A percentile compares a stretch with the other conserved stretches of the same genome.
Conservation (phyloP, 2,888 invertebrate species). For the Corythucha ciliata region DNA sequence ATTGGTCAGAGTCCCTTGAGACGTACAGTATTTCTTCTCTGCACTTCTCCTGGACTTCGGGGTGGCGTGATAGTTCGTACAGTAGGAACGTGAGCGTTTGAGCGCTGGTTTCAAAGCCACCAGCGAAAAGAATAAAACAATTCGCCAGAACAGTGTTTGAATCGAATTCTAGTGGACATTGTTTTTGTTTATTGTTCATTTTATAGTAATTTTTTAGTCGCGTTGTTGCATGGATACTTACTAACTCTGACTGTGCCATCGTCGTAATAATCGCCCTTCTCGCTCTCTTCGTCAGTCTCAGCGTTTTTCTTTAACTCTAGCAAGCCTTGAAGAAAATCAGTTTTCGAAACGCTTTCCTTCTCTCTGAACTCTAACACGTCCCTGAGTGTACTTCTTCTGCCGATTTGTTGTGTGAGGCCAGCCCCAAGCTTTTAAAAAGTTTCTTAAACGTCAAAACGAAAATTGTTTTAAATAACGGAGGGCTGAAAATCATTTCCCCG, state of each 20-base stretch:
- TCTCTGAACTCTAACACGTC: conserved; percentile 9
- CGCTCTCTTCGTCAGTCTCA: background rate
- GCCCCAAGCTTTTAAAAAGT: conserved; percentile 4
- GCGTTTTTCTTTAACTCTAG: conserved; percentile 9
- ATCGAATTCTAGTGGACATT: conserved; percentile 6
- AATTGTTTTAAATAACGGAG: background rate
- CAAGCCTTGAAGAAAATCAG: conserved; percentile 11
- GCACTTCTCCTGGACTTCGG: conserved; percentile 1
- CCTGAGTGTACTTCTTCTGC: background rate
- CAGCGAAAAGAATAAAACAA: conserved; percentile 9
- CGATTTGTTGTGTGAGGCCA: background rate
- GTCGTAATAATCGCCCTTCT: background rate
- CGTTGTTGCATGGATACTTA: background rate
- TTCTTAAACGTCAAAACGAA: background rate
- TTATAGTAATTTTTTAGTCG: background rate
- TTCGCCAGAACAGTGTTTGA: too few species aligned
- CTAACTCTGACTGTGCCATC: conserved; percentile 9
- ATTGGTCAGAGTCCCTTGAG: background rate
- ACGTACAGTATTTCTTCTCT: background rate
- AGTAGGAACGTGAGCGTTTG: conserved; percentile 11
- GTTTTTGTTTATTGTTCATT: conserved; percentile 1
- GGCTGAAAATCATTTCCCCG: conserved; percentile 2
- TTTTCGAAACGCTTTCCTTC: conserved; percentile 1
- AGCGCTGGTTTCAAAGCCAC: conserved; percentile 7
- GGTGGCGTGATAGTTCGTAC: background rate